Conservation (phyloP, 35 echinoderm and acorn worm species). For the Strongylocentrotus purpuratus region DNA sequence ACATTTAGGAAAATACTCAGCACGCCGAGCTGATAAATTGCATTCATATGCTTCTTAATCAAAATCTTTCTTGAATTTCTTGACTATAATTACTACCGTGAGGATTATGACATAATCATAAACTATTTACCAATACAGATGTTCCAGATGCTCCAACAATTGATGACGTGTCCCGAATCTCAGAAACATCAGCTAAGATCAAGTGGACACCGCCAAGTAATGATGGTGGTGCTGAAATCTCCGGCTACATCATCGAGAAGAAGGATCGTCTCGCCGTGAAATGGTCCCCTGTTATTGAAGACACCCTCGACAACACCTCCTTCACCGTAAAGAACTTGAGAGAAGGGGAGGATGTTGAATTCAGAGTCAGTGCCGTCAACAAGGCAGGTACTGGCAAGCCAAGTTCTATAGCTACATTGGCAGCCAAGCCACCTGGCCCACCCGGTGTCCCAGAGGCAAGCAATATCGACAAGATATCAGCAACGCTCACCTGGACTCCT, state of each 20-base stretch:
- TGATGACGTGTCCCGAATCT: slow-evolving; percentile 51
- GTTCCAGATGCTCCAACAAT: slow-evolving; percentile 59
- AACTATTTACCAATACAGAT: slow-evolving; percentile 22
- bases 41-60: not conserved
- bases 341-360: slow-evolving; percentile 80
- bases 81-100: not conserved
- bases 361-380: slow-evolving; percentile 82
- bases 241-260: slow-evolving; percentile 86
- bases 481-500: slow-evolving; percentile 50
- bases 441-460: slow-evolving; percentile 49
- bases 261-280: slow-evolving; percentile 72
- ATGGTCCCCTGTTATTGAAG: slow-evolving; percentile 70
- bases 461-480: slow-evolving; percentile 50
- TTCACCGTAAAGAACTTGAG: slow-evolving; percentile 75
- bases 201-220: slow-evolving; percentile 74
- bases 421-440: slow-evolving; percentile 41
- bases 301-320: slow-evolving; percentile 61
- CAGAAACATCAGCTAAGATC: slow-evolving; percentile 60
- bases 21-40: not conserved
- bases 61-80: not conserved
- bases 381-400: slow-evolving; percentile 83
- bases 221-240: slow-evolving; percentile 78
- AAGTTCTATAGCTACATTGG: slow-evolving; percentile 34
- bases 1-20: not conserved
- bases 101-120: not conserved